Conservation (phyloP, 1,140 invertebrate species). For the Papilio polyxenes region DNA sequence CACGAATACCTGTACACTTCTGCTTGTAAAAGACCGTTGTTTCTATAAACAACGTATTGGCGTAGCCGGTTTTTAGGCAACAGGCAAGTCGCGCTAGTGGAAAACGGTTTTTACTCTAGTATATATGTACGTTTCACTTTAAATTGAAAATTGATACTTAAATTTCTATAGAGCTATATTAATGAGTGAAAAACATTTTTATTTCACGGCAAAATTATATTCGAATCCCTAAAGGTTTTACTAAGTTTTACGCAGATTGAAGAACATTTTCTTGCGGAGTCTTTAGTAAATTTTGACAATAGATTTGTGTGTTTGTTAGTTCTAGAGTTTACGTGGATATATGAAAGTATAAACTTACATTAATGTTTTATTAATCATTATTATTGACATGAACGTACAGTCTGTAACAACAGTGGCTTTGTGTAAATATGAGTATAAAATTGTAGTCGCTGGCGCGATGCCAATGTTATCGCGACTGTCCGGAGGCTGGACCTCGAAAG, state of each 20-base stretch:
- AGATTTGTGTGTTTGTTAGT: too few species aligned
- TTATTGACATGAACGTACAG: neutral
- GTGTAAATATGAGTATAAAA: neutral
- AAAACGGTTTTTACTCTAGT: neutral
- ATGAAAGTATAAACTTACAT: neutral
- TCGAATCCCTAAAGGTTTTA: too few species aligned
- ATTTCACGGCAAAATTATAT: neutral
- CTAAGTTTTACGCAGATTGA: too few species aligned
- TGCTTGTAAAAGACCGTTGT: neutral
- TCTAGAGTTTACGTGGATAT: too few species aligned
- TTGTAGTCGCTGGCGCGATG: neutral
- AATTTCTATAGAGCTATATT: neutral
- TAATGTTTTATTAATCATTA: neutral
- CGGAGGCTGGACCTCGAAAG: neutral
- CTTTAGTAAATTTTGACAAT: too few species aligned
- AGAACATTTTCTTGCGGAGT: too few species aligned
- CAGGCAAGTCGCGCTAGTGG: neutral
- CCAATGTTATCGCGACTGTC: constrained; percentile 4
- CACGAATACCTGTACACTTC: neutral
- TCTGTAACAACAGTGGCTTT: neutral
- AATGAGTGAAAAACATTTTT: neutral
- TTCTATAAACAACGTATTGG: neutral
- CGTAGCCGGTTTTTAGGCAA: too few species aligned
- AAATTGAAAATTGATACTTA: neutral
- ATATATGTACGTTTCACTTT: neutral